Evolutionary conservation across 2,113 vertebrate genomes (phyloP), one percentile per base, ranked within the genome.

Genomic region (Solea solea): DNA sequence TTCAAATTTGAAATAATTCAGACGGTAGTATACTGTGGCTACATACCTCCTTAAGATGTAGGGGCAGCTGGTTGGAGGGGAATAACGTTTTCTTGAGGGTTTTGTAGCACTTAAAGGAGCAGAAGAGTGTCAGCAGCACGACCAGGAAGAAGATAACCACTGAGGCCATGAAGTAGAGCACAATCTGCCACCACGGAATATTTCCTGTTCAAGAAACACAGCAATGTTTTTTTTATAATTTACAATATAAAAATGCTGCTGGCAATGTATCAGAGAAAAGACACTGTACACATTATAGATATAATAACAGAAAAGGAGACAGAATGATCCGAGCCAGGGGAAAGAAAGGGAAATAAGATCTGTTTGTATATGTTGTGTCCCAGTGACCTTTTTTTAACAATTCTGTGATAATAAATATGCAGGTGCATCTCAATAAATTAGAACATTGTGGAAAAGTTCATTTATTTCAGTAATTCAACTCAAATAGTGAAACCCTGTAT

Each of bases 1-100:
- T 21, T 21, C 21, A 21, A 21, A 21, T 21, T 21, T 39, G 4
- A 25, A n/a, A 44, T 4, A 7, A 8, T 13, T 25, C 0, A 42
- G 10, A 51, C 15, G 21, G 27, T 45, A 6, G 7, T 8, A n/a
- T 11, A 21, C 25, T 15, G 51, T 6, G 40, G 2, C 10, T n/a
- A 13, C 69, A 0, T 52, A 93, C 93, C 84, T 88, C 64, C 16
- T 79, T 78, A 9, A 93, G 67, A 76, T 75, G 80, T 9, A 9
- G 0, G 0, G 92, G 89, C 44, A 92, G 69, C 41, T 74, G 63
- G 46, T 63, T 42, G 2, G 64, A 11, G 0, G 93, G 91, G 63
- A 54, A 90, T 1, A 85, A 67, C 0, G 27, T 74, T 4, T 10
- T 7, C 69, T 90, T 91, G 1, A 90, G 0, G 2, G 57, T 13